phyloP scores from a whole-genome alignment of 37 sponge, comb jelly and placozoan species.

The Aphrocallistes beatrix region DNA sequence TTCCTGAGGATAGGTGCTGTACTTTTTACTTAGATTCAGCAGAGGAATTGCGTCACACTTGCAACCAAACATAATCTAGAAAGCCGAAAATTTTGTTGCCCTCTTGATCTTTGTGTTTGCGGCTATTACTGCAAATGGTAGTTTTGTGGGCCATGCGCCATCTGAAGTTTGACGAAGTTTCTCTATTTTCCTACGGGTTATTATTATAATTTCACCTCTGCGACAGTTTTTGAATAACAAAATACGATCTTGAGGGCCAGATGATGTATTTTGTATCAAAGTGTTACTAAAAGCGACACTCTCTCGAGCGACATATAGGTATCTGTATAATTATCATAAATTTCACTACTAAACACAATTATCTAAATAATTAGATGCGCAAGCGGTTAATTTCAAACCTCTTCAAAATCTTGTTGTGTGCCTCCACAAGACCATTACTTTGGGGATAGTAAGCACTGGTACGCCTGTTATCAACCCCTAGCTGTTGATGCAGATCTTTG shows the following conservation, averaged over 20 bases:
- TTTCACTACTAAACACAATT: too few species aligned
- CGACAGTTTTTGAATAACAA: too few species aligned
- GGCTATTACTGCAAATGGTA: background rate
- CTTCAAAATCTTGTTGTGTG: background rate
- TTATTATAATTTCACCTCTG: background rate
- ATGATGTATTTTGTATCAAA: too few species aligned
- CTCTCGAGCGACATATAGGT: too few species aligned
- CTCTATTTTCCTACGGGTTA: background rate
- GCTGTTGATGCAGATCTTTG: too few species aligned
- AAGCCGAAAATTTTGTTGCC: background rate
- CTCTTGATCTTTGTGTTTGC: too few species aligned
- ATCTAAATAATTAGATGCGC: too few species aligned
- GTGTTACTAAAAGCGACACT: too few species aligned
- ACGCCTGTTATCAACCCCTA: background rate
- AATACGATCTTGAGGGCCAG: too few species aligned
- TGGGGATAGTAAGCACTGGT: background rate
- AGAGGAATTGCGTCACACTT: background rate
- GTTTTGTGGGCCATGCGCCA: background rate
- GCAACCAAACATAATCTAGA: background rate
- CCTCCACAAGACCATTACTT: background rate
- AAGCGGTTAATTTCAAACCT: too few species aligned
- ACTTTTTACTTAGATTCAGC: background rate
- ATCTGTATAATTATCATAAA: too few species aligned
- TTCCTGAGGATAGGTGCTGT: background rate
- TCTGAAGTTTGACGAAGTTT: background rate